Evolutionary conservation across 2,797 vertebrate genomes (phyloP), one percentile per base, ranked within the genome.

Genomic region (Semotilus atromaculatus): DNA sequence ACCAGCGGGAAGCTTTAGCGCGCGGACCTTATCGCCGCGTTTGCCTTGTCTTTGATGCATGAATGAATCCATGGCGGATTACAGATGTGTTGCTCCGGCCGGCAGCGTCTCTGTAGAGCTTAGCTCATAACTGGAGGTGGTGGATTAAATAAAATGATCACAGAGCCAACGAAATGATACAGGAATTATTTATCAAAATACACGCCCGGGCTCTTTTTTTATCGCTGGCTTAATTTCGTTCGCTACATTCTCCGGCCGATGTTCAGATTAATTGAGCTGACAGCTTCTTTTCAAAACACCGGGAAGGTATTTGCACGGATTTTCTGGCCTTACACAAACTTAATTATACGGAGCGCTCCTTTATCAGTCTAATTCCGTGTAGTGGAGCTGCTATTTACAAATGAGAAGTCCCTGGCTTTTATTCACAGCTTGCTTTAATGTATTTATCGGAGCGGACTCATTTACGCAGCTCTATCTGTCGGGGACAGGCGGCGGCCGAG

Each of bases 101-200:
- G 95, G 96, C 95, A 92, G 91, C 94, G 94, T 94, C 96, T 99
- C 98, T 99, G 97, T 98, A 97, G 94, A 93, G 97, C 97, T 99
- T 98, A 99, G 95, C 96, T 95, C 88, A 96, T 96, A 97, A 96
- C 97, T 94, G 95, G 96, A 96, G 96, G 96, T 96, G 95, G 95
- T 94, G 96, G 97, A 98, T 98, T 97, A 99, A 98, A 97, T 97
- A 97, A 98, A 98, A 99, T 97, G 97, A 99, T 99, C 98, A 99
- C 97, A 99, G 97, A 97, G 96, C 97, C 96, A 97, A 97, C 98
- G 97, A 98, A 98, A 99, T 97, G 97, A 99, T 99, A 99, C 97
- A 98, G 97, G 97, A 99, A 99, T 99, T 98, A 99, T 98, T 98
- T 99, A 99, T 99, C 98, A 98, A 98, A 99, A 99, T 98, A 98